Base-by-base conservation (phyloP, 2,113 vertebrate genomes). In the Notarius quadriscutis region DNA sequence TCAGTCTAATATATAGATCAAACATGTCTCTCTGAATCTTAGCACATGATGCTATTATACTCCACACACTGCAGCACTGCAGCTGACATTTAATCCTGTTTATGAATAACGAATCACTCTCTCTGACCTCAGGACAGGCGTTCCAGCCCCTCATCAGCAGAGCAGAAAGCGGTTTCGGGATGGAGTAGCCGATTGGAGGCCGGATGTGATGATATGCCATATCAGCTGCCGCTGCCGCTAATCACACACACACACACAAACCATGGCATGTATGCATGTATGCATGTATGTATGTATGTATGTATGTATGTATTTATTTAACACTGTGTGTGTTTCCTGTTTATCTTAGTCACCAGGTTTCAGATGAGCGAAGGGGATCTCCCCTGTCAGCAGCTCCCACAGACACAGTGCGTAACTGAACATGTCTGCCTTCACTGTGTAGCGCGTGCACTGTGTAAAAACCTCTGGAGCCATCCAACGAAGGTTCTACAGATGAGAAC, bases 401-500 rank as follows among this genome's bases (percentile, higher is more conserved):
- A 99, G 95, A 94, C 97, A 99, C 89, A 99, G 94, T 0, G 98
- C 96, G 0, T 98, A 99, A 94, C 97, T 99, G 95, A 99, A 99
- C 90, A 99, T 97, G 1, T 98, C 97, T 0, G 97, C 97, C 90
- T 99, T 99, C 91, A 98, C 96, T 0, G 97, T 98, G 92, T 99
- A 99, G 30, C 97, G 95, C 0, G 97, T 99, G 15, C 97, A 97
- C 92, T 99, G 98, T 0, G 96, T 99, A 93, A 99, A 99, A 83
- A 99, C 96, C 90, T 99, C 97, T 0, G 98, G 98, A 77, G 97
- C 97, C 98, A 98, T 99, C 97, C 98, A 99, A 20, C 97, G 96
- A 22, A 99, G 94, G 92, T 98, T 99, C 98, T 99, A 92, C 0
- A 0, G 1, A 60, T 27, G 1, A 17, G 51, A 57, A 51, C 3